Evolutionary conservation across 2,113 vertebrate species (phyloP), one percentile per base, ranked within the genome.

Genomic region (Xiphorhynchus elegans): DNA sequence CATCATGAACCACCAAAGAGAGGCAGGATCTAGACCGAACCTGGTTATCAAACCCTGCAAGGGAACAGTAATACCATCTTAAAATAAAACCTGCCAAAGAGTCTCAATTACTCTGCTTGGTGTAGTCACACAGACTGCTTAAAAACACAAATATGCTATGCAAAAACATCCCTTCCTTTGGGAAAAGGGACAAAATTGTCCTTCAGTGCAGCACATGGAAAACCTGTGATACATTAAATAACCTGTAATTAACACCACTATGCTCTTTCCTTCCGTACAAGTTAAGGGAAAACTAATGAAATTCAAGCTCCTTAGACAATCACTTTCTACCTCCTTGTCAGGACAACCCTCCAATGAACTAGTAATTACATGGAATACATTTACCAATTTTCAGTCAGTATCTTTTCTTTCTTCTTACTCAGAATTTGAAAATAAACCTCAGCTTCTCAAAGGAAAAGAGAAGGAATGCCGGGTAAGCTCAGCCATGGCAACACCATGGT

Each of bases 401-500:
- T 6, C 24, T 40, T 49, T 42, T 49, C 74, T 53, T 49, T 53
- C 49, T 69, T 64, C 29, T 35, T 9, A 42, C 33, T 33, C 7
- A 8, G 53, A 68, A 52, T 58, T 78, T 78, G 40, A 47, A 31
- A 53, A 17, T 8, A 4, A 19, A 56, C 4, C 18, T 21, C 7
- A 4, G 76, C 62, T 58, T 86, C 40, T 55, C 83, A 16, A 39
- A 28, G 52, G 75, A 46, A 88, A 40, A 8, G 6, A 69, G 82
- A 80, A 74, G n/a, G 26, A 59, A 90, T 2, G 0, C 28, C 8
- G 74, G 46, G 49, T 21, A 96, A 39, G n/a, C 35, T 33, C 20
- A 62, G 29, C 52, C 3, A 5, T 4, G 1, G 11, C 10, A 2
- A 6, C 19, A 8, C 55, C 55, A 31, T 28, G 2, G 9, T 18